A percentile compares a stretch with the other conserved stretches of the same genome.
These are phyloP conservation scores for Erebia aethiops DNA, from an alignment of 2,888 invertebrate species.

Conservation along the genomic window DNA sequence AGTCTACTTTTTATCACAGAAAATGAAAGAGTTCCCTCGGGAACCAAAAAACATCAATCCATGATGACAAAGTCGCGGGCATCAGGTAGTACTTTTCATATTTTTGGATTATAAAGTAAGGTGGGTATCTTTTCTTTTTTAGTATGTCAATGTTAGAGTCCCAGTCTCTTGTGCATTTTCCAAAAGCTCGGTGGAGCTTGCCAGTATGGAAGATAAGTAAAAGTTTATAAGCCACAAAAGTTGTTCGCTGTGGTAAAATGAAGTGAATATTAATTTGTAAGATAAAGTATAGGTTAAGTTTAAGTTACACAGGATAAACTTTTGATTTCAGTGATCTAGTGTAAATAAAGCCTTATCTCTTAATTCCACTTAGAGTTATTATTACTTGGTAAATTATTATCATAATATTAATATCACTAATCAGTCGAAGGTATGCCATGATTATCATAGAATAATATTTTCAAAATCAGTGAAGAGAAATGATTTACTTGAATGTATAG, in stretches of 20 bases:
- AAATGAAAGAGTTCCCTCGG: no score
- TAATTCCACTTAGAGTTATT: no score
- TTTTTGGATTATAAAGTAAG: neutral
- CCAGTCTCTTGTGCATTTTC: slow-evolving; percentile 8
- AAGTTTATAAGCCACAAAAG: slow-evolving; percentile 22
- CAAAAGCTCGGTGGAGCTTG: slow-evolving; percentile 9
- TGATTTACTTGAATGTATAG: no score
- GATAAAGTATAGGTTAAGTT: slow-evolving; percentile 22
- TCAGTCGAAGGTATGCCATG: no score
- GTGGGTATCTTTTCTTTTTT: neutral
- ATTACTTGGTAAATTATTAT: no score
- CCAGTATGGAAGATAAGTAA: slow-evolving; percentile 17
- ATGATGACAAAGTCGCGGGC: no score
- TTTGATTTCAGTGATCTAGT: slow-evolving; percentile 1
- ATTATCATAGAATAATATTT: no score
- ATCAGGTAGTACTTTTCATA: no score
- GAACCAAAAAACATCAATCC: no score
- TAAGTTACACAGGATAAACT: slow-evolving; percentile 9
- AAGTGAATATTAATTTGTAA: slow-evolving; percentile 27
- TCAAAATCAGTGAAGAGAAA: no score
- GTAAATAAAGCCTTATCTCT: neutral
- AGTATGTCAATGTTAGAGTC: neutral
- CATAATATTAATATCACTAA: no score
- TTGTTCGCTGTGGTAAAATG: slow-evolving; percentile 14
- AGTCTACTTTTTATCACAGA: no score